phyloP scores from a whole-genome alignment of 1,140 invertebrate species.

The Drosophila parabipectinata region DNA sequence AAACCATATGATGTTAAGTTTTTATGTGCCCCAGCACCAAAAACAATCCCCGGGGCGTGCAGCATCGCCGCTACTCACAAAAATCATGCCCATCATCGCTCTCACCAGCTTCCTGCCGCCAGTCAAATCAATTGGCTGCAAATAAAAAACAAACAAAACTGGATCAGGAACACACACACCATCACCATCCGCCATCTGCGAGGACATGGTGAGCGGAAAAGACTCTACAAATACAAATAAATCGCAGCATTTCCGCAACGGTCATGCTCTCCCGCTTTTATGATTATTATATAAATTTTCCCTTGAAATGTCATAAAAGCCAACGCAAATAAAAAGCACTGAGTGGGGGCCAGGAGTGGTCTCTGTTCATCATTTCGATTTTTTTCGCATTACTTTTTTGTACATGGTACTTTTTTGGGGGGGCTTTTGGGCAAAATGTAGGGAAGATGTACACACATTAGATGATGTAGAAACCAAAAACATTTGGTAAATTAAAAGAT shows the following conservation, averaged over 20 bases:
- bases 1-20: constrained; percentile 59
- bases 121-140: constrained; percentile 78
- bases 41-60: constrained; percentile 47
- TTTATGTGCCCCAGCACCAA: constrained; percentile 63
- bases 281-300: constrained; percentile 79
- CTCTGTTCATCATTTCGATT: constrained; percentile 15
- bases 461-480: not conserved
- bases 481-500: too few relatives aligned
- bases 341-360: constrained; percentile 21
- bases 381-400: not conserved
- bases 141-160: constrained; percentile 63
- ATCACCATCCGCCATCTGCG: not conserved
- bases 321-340: constrained; percentile 66
- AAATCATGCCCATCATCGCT: constrained; percentile 23
- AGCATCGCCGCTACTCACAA: constrained; percentile 1
- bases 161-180: constrained; percentile 1
- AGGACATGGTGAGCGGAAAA: constrained; percentile 30
- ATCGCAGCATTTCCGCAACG: constrained; percentile 76
- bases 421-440: not conserved
- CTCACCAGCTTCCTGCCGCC: constrained; percentile 29
- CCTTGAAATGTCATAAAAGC: constrained; percentile 68
- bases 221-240: constrained; percentile 77
- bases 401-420: not conserved
- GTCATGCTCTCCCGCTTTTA: constrained; percentile 74
- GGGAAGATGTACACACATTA: not conserved